Percentiles rank a stretch among this genome's conserved stretches.
phyloP scores from a whole-genome alignment of 1,140 invertebrate genomes.

The Solenopsis invicta region DNA sequence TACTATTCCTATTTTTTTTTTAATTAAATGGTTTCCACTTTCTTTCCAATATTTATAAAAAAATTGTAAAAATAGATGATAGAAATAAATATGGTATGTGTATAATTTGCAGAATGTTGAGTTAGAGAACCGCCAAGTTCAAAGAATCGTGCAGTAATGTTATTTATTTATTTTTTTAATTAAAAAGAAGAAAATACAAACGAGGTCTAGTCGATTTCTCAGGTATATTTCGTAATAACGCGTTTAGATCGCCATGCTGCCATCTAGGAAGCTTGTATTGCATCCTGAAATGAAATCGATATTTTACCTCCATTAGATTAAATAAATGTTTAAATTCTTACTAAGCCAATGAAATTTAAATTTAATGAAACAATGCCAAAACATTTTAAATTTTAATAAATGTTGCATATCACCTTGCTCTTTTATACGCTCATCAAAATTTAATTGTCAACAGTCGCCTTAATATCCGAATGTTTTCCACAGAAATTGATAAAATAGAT shows the following conservation, averaged over 20 bases:
- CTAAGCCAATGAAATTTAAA: neutral
- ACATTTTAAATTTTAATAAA: neutral
- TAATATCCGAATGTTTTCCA: neutral
- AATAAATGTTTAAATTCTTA: conserved; percentile 1
- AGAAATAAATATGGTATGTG: neutral
- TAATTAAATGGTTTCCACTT: neutral
- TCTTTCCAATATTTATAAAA: neutral
- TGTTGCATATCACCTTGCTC: neutral
- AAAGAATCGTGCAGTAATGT: neutral
- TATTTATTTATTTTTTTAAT: neutral
- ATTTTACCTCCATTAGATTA: conserved; percentile 21
- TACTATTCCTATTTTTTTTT: neutral
- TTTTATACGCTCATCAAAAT: neutral
- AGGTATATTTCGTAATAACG: neutral
- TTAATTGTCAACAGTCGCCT: neutral
- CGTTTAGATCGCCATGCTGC: conserved; percentile 10
- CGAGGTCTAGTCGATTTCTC: neutral
- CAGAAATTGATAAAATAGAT: neutral
- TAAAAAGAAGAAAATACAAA: neutral
- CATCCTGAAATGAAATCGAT: conserved; percentile 14
- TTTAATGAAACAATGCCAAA: neutral
- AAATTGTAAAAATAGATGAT: neutral
- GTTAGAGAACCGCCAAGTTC: neutral
- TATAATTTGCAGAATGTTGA: neutral
- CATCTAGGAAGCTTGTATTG: conserved; percentile 23